These are phyloP conservation scores for Periophthalmus magnuspinnatus DNA, from an alignment of 2,797 vertebrate genomes.

Conservation along the genomic window DNA sequence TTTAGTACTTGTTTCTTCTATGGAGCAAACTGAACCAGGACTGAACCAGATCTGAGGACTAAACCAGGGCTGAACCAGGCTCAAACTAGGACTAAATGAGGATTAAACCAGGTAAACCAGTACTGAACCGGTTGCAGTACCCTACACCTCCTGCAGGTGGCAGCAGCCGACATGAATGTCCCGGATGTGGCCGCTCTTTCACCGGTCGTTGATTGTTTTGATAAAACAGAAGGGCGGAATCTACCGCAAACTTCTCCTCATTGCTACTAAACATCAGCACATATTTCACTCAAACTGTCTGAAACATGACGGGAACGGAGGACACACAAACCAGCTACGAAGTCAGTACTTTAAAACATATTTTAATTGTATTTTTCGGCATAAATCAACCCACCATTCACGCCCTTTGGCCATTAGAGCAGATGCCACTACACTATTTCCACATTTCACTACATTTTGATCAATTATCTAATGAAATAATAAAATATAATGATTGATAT, in stretches of 20 bases:
- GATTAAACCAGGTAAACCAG: too few species aligned
- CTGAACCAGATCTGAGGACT: too few species aligned
- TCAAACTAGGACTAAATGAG: too few species aligned
- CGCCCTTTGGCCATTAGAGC: not conserved
- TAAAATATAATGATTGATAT: not conserved
- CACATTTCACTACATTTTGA: not conserved
- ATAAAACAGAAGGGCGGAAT: not conserved
- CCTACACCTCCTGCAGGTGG: not conserved
- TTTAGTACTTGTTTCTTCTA: too few species aligned
- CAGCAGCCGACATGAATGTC: not conserved
- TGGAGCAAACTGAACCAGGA: too few species aligned
- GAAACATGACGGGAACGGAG: slow-evolving; percentile 3
- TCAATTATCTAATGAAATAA: not conserved
- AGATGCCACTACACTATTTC: not conserved
- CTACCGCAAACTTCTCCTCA: not conserved
- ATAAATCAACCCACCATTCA: not conserved
- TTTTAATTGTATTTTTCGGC: not conserved
- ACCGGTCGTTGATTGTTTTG: not conserved
- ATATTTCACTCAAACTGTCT: not conserved
- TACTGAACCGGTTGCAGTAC: not conserved
- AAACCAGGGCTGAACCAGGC: too few species aligned
- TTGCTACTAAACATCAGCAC: not conserved
- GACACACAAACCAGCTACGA: not conserved
- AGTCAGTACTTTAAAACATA: not conserved
- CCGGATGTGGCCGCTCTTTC: not conserved